Conservation (phyloP, 2,797 vertebrate genomes). For the Echiichthys vipera region DNA sequence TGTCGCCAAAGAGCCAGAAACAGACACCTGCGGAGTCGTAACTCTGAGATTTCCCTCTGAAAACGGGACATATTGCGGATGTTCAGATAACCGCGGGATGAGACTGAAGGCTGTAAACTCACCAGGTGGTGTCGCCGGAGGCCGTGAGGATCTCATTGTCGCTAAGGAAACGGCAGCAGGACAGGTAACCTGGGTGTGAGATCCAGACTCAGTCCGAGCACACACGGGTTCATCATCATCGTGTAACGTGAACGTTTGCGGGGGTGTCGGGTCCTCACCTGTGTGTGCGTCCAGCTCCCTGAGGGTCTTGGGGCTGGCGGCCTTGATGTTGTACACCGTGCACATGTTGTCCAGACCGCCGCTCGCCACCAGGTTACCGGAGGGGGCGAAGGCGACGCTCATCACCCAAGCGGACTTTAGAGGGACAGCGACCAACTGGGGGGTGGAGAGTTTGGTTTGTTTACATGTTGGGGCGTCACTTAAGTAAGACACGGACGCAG, state of each 20-base stretch:
- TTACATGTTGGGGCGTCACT: too few species aligned
- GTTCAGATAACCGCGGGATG: neutral
- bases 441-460: neutral
- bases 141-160: constrained; percentile 91
- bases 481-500: too few species aligned
- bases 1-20: too few species aligned
- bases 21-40: too few species aligned
- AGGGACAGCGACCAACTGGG: constrained; percentile 88
- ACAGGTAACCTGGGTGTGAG: constrained; percentile 85
- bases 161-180: constrained; percentile 91
- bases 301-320: constrained; percentile 87
- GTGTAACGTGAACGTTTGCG: neutral
- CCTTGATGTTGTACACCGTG: constrained; percentile 90
- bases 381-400: constrained; percentile 91
- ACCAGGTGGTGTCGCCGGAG: constrained; percentile 95
- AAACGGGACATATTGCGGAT: neutral
- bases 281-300: constrained; percentile 91
- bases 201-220: neutral
- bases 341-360: constrained; percentile 93
- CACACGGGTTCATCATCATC: accelerated
- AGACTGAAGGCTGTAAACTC: too few species aligned
- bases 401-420: constrained; percentile 94
- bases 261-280: too few species aligned
- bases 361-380: constrained; percentile 90
- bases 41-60: too few species aligned